Percentiles rank a stretch among this genome's conserved stretches.
These are phyloP conservation scores for Falco biarmicus DNA, from an alignment of 2,797 vertebrate genomes.

Conservation along the genomic window DNA sequence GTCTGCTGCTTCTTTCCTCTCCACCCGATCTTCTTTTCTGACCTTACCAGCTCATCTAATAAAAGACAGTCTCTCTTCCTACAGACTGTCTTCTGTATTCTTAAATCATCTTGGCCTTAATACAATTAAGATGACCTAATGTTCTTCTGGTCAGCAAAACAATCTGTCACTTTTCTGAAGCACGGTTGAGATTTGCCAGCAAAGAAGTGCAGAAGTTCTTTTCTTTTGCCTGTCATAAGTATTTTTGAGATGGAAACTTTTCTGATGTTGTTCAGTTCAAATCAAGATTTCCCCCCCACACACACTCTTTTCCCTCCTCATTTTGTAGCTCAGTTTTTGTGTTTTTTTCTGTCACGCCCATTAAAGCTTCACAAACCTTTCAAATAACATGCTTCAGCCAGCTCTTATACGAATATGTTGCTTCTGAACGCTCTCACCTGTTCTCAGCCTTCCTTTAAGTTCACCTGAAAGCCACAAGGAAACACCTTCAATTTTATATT, in stretches of 20 bases:
- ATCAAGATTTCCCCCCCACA: not conserved
- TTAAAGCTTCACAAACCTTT: not conserved
- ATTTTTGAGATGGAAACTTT: not conserved
- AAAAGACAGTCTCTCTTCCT: not conserved
- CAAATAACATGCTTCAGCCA: constrained; percentile 3
- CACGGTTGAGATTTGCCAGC: not conserved
- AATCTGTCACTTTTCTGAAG: not conserved
- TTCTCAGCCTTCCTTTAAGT: not conserved
- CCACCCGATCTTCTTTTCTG: not conserved
- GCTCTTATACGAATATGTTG: constrained; percentile 31
- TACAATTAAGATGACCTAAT: not conserved
- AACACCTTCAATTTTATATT: not conserved
- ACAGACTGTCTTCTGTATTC: not conserved
- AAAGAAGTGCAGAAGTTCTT: not conserved
- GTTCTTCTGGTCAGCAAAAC: not conserved
- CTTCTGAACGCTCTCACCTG: constrained; percentile 7
- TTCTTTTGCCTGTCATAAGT: not conserved
- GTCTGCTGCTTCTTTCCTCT: not conserved
- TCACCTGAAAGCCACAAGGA: not conserved
- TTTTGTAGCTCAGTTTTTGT: not conserved
- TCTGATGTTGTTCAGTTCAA: not conserved
- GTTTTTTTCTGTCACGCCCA: not conserved
- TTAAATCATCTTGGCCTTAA: not conserved
- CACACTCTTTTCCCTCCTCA: not conserved
- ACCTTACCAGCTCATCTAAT: not conserved